Percentiles rank a stretch among this genome's conserved stretches.
phyloP scores from a whole-genome alignment of 2,113 vertebrate species.

The Cepphus grylle region DNA sequence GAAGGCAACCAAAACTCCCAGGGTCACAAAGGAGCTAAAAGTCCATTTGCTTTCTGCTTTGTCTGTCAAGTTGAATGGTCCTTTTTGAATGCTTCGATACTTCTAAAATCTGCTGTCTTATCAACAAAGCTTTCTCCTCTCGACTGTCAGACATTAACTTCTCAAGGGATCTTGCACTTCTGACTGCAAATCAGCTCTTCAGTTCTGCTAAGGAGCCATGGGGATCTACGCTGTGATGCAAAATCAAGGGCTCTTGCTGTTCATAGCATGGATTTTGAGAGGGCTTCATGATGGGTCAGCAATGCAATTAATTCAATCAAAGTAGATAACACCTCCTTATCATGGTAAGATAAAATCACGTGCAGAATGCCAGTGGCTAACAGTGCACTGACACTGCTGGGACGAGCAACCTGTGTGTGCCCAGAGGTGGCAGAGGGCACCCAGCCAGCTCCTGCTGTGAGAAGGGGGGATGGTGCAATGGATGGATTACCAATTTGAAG shows the following conservation, averaged over 20 bases:
- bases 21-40: neutral
- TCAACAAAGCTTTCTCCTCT: neutral
- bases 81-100: neutral
- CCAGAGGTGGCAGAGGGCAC: neutral
- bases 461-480: rapidly evolving
- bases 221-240: neutral
- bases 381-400: rapidly evolving
- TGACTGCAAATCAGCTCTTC: neutral
- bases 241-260: neutral
- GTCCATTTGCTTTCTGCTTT: neutral
- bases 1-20: neutral
- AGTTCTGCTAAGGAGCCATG: neutral
- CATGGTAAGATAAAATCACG: rapidly evolving
- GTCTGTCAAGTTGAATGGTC: neutral
- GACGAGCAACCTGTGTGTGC: rapidly evolving
- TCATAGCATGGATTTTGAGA: neutral
- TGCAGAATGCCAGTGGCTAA: neutral
- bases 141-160: neutral
- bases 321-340: neutral
- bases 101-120: neutral
- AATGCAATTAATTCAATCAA: neutral
- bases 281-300: rapidly evolving
- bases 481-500: neutral
- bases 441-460: neutral
- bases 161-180: neutral